Evolutionary conservation across 1,140 invertebrate genomes (phyloP), one percentile per base, ranked within the genome.

Genomic region (Gyrodactylus bullatarudis): DNA sequence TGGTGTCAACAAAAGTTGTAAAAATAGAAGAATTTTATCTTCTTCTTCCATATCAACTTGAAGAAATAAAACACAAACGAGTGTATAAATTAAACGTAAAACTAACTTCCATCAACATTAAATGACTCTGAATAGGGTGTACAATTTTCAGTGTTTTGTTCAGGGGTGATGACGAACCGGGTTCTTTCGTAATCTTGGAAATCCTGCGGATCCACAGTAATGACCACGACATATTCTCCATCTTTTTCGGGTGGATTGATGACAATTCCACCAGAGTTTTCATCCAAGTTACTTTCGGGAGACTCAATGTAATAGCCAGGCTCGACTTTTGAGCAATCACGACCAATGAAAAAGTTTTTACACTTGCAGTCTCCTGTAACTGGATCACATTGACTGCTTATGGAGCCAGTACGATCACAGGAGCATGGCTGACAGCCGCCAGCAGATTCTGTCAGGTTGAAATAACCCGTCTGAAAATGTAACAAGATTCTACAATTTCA

Each of bases 361-460:
- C 80, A 81, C 71, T 71, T 69, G 74, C 80, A 81, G 74, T 79
- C 77, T 54, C 80, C 80, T 22, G 75, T 75, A 0, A 24, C 68
- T 20, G 78, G 77, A 27, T 81, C 77, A 76, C 80, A 81, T 75
- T 76, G 78, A 27, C 76, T 74, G 26, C 77, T 77, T 0, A 74
- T 76, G 8, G 79, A 78, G 20, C 80, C 79, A 71, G 75, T 73
- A 21, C 78, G 77, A 69, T 80, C 77, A 75, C 80, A 81, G 68
- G 78, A 75, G 75, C 80, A 81, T 0, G 78, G 75, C 2, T 74
- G 74, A 75, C 80, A 81, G 20, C 79, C 80, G 54, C 34, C 34
- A n/a, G 34, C 34, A 16, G 34, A 54, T 16, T 54, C 34, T 54
- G 34, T 75, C 19, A 1, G 77, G 71, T 2, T 54, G 72, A 25